Evolutionary conservation across 2,888 invertebrate species (phyloP), one percentile per base, ranked within the genome.

Genomic region (Sarcophaga carnaria): DNA sequence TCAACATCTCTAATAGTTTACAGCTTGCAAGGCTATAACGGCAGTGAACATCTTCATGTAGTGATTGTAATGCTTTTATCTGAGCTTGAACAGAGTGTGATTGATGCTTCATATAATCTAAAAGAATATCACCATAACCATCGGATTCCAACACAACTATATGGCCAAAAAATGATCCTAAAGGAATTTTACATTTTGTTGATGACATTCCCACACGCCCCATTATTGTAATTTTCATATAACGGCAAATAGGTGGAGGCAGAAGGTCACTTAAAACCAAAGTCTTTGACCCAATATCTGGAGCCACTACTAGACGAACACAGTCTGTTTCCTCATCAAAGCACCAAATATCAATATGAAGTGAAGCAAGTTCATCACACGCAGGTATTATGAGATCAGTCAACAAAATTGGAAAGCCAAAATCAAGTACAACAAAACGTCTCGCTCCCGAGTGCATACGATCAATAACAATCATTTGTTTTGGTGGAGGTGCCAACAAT

Each of bases 131-230:
- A 1, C 92, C 92, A 77, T 93, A 93, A 3, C 92, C 92, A 88
- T 95, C 95, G 86, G 96, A 96, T 22, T 96, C 95, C 14, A 98
- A 94, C 83, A 97, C 95, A 3, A 97, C 96, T 63, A 97, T 95
- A 93, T 98, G 98, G 0, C 98, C 98, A 92, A 97, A 98, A 93
- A 98, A 98, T 93, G 96, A 96, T n/a, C 98, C 98, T 60, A 98
- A 94, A 0, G 98, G 98, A 88, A 98, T 97, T 94, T 97, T 96
- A 91, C 98, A 98, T 89, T 97, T 96, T 80, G 97, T 97, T 0
- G 97, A 96, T 37, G 97, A 96, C 97, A 98, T 97, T 69, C 98
- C 98, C 91, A 98, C 98, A 14, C 98, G 95, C 12, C 98, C 98
- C 89, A 98, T 97, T 1, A 97, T 97, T 54, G 98, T 98, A 86